These are phyloP conservation scores for Calameuta filiformis DNA, from an alignment of 2,888 invertebrate genomes.

Conservation along the genomic window DNA sequence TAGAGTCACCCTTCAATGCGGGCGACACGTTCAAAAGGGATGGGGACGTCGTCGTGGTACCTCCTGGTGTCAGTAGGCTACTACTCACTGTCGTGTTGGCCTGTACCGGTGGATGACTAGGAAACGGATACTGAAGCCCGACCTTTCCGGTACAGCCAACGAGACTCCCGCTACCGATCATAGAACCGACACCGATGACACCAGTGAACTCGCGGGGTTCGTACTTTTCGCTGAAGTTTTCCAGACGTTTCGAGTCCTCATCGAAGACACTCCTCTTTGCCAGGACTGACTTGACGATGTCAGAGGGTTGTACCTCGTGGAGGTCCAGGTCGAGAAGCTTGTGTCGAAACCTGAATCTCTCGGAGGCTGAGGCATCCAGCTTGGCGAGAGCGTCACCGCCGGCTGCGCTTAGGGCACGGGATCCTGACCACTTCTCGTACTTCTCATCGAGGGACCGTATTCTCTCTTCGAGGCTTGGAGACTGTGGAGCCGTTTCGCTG, in stretches of 20 bases:
- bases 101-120: constrained; percentile 77
- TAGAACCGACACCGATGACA: constrained; percentile 50
- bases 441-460: constrained; percentile 93
- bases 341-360: constrained; percentile 74
- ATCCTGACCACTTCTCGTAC: constrained; percentile 89
- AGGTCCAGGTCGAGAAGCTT: constrained; percentile 84
- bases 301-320: constrained; percentile 88
- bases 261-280: constrained; percentile 96
- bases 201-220: constrained; percentile 73
- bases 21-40: constrained; percentile 25
- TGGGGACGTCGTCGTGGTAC: constrained; percentile 11
- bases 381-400: constrained; percentile 69
- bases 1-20: constrained; percentile 47
- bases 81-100: constrained; percentile 54
- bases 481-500: constrained; percentile 75
- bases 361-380: constrained; percentile 67
- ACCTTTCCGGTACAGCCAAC: constrained; percentile 67
- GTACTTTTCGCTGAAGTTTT: constrained; percentile 87
- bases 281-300: constrained; percentile 91
- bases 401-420: constrained; percentile 72
- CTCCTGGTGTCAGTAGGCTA: constrained; percentile 32
- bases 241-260: constrained; percentile 92
- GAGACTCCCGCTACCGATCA: constrained; percentile 41
- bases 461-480: constrained; percentile 85
- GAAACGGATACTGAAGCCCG: constrained; percentile 81